Conservation (phyloP, 2,888 invertebrate species). For the Oscheius onirici region DNA sequence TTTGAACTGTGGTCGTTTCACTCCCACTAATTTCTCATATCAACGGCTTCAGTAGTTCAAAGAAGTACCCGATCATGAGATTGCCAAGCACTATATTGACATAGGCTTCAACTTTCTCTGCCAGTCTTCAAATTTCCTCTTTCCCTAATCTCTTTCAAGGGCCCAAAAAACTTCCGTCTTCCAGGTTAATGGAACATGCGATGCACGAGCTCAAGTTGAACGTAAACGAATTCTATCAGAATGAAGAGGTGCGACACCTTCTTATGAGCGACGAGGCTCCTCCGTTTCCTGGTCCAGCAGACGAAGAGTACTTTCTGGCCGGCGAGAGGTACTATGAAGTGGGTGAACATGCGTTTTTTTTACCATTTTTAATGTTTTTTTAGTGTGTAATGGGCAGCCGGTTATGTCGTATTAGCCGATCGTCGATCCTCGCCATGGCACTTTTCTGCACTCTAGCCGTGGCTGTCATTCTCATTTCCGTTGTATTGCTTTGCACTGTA, state of each 20-base stretch:
- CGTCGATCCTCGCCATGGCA: slow-evolving; percentile 44
- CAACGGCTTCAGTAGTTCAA: no score
- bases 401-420: slow-evolving; percentile 40
- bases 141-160: no score
- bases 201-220: slow-evolving; percentile 43
- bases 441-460: slow-evolving; percentile 47
- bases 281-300: slow-evolving; percentile 18
- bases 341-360: no score
- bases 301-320: slow-evolving; percentile 31
- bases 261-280: slow-evolving; percentile 44
- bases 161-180: not conserved
- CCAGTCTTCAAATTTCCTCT: not conserved
- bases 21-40: not conserved
- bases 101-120: not conserved
- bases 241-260: slow-evolving; percentile 42
- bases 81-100: not conserved
- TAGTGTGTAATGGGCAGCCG: slow-evolving; percentile 43
- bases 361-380: no score
- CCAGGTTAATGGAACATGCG: slow-evolving; percentile 19
- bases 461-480: slow-evolving; percentile 42
- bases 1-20: not conserved
- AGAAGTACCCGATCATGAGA: no score
- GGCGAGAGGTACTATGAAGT: slow-evolving; percentile 45
- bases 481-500: slow-evolving; percentile 50
- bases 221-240: slow-evolving; percentile 40